phyloP scores from a whole-genome alignment of 2,888 invertebrate genomes.

The Drosophila prolongata region DNA sequence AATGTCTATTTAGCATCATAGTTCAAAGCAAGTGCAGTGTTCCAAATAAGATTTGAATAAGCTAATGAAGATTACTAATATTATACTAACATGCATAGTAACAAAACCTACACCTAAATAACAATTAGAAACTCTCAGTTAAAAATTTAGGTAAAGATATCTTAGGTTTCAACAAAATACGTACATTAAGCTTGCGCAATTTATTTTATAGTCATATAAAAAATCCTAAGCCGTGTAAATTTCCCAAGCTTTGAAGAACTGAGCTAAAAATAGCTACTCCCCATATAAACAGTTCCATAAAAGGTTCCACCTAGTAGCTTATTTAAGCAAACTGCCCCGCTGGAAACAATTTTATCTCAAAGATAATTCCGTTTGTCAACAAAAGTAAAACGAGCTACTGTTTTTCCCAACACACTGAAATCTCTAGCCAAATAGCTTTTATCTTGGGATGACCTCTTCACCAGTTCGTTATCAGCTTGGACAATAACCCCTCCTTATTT shows the following conservation, averaged over 20 bases:
- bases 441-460: conserved; percentile 10
- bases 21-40: not conserved
- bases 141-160: too few species aligned
- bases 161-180: too few species aligned
- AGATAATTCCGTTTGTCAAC: conserved; percentile 24
- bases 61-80: too few species aligned
- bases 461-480: conserved; percentile 9
- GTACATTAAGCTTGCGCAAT: too few species aligned
- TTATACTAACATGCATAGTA: too few species aligned
- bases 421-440: conserved; percentile 16
- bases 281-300: conserved; percentile 14
- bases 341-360: conserved; percentile 27
- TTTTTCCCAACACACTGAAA: conserved; percentile 4
- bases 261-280: not conserved
- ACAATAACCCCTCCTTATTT: conserved; percentile 23
- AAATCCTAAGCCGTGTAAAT: too few species aligned
- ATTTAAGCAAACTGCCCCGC: conserved; percentile 1
- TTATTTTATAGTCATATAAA: too few species aligned
- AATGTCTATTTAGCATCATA: not conserved
- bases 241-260: too few species aligned
- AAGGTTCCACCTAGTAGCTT: conserved; percentile 2
- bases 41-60: too few species aligned
- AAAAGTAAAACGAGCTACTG: conserved; percentile 23
- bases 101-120: too few species aligned
- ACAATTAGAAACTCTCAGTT: too few species aligned